Evolutionary conservation across 2,888 invertebrate species (phyloP).

Genomic region (Caenorhabditis sp.): DNA sequence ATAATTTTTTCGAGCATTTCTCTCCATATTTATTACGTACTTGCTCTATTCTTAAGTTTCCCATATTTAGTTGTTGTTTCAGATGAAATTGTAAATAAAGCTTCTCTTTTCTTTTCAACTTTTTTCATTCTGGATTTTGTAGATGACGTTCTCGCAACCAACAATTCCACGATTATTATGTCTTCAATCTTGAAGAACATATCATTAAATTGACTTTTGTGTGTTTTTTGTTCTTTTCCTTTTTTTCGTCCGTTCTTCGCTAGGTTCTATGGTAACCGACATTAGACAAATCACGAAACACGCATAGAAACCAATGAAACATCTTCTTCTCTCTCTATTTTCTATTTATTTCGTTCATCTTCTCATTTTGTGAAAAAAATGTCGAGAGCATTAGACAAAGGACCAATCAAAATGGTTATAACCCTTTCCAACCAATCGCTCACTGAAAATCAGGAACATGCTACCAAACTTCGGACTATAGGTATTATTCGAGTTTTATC

Average conservation of each 20-base stretch:
- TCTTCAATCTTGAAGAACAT: too few relatives aligned
- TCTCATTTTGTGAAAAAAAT: not conserved
- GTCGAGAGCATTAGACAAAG: conserved; percentile 24
- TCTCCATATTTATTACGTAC: too few relatives aligned
- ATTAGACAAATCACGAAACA: not conserved
- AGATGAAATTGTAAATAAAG: too few relatives aligned
- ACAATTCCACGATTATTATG: too few relatives aligned
- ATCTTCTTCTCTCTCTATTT: not conserved
- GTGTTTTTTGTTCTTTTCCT: too few relatives aligned
- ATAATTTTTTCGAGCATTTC: too few relatives aligned
- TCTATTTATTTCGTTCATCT: not conserved
- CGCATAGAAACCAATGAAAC: not conserved
- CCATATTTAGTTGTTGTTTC: too few relatives aligned
- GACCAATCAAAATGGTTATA: conserved; percentile 1
- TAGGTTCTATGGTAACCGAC: not conserved
- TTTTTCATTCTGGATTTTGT: too few relatives aligned
- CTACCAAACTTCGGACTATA: not conserved
- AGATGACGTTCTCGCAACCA: too few relatives aligned
- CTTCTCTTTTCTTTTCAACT: too few relatives aligned
- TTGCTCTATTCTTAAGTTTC: too few relatives aligned
- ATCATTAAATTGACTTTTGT: too few relatives aligned
- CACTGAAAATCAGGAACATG: not conserved
- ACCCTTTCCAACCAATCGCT: not conserved
- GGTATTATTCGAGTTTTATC: not conserved
- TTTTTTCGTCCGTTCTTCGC: not conserved